Evolutionary conservation across 2,888 invertebrate genomes (phyloP).

Genomic region (Watsonalla cultraria): DNA sequence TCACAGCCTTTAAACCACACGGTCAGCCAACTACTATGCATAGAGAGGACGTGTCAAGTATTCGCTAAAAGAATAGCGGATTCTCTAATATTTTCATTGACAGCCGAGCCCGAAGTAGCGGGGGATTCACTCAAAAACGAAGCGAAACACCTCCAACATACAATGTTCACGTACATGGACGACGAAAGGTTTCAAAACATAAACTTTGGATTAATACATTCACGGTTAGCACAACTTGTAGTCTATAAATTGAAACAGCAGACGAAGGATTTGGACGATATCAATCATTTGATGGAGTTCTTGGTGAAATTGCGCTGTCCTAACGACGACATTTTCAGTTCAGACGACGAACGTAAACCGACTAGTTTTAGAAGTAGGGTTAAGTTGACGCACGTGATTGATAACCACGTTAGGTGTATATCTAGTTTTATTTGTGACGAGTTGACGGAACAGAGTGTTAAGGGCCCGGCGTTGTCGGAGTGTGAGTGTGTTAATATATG

Average conservation of each 20-base stretch:
- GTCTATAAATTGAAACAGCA: slow-evolving; percentile 77
- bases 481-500: slow-evolving; percentile 78
- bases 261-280: slow-evolving; percentile 58
- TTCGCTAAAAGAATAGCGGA: slow-evolving; percentile 85
- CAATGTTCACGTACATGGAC: slow-evolving; percentile 83
- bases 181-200: slow-evolving; percentile 81
- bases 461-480: slow-evolving; percentile 76
- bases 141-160: slow-evolving; percentile 82
- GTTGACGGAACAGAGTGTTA: slow-evolving; percentile 50
- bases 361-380: slow-evolving; percentile 44
- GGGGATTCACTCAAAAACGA: slow-evolving; percentile 81
- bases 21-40: slow-evolving; percentile 62
- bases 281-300: slow-evolving; percentile 57
- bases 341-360: slow-evolving; percentile 73
- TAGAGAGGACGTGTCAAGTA: slow-evolving; percentile 75
- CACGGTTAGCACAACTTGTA: slow-evolving; percentile 81
- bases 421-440: slow-evolving; percentile 66
- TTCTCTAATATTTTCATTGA: slow-evolving; percentile 77
- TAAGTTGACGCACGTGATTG: slow-evolving; percentile 49
- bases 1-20: slow-evolving; percentile 46
- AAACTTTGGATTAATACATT: slow-evolving; percentile 82
- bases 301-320: slow-evolving; percentile 60
- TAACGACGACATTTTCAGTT: slow-evolving; percentile 77
- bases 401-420: slow-evolving; percentile 61
- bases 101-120: slow-evolving; percentile 76